A percentile compares a stretch with the other conserved stretches of the same genome.
Conservation (phyloP, 2,888 invertebrate genomes). For the Sericinus montela region DNA sequence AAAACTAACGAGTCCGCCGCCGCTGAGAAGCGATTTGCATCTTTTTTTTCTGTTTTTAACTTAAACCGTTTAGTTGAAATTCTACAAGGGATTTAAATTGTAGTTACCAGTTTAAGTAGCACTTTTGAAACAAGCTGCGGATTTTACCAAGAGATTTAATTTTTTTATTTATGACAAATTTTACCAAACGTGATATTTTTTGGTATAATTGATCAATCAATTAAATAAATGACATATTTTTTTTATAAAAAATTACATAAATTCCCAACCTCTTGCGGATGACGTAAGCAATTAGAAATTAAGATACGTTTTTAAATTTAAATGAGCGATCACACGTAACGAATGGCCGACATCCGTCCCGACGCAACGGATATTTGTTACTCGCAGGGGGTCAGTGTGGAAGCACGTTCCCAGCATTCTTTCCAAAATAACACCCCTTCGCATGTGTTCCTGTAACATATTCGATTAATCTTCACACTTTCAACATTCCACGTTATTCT, state of each 20-base stretch:
- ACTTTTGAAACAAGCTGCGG: neutral
- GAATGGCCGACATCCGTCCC: slow-evolving; percentile 60
- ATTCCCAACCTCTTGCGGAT: neutral
- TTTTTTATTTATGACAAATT: neutral
- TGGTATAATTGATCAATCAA: too few relatives aligned
- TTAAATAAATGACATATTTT: too few relatives aligned
- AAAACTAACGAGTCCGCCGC: slow-evolving; percentile 32
- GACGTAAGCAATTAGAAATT: slow-evolving; percentile 35
- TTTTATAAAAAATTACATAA: too few relatives aligned
- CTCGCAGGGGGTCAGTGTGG: slow-evolving; percentile 63
- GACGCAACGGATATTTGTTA: slow-evolving; percentile 58
- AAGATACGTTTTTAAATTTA: slow-evolving; percentile 63
- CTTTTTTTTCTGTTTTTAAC: slow-evolving; percentile 6
- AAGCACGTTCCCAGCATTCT: slow-evolving; percentile 72
- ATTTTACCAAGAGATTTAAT: neutral
- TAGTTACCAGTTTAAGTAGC: neutral
- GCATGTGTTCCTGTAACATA: slow-evolving; percentile 52
- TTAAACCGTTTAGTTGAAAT: slow-evolving; percentile 7
- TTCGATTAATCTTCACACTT: slow-evolving; percentile 71
- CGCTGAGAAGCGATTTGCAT: slow-evolving; percentile 26
- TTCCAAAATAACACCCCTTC: slow-evolving; percentile 68
- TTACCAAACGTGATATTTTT: too few relatives aligned
- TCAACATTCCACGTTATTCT: slow-evolving; percentile 42
- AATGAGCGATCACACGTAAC: slow-evolving; percentile 62
- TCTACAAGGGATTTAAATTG: slow-evolving; percentile 1